Evolutionary conservation across 2,888 invertebrate genomes (phyloP), one percentile per base, ranked within the genome.

Genomic region (Ischnus inquisitorius): DNA sequence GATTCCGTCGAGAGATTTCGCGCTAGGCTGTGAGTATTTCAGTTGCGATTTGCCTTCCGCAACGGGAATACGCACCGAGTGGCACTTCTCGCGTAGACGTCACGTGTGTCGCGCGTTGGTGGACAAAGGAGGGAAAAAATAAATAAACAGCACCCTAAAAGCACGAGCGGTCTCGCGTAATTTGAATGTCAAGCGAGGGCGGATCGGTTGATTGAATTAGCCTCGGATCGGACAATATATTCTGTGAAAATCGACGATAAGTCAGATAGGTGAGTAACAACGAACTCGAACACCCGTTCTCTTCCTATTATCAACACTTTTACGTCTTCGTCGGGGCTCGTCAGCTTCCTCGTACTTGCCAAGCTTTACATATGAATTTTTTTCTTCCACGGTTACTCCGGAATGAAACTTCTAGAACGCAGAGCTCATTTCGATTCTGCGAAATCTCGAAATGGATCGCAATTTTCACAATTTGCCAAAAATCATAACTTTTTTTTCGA

Each of bases 281-380:
- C 34, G 48, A 19, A 12, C 12, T 19, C 19, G 19, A 51, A 22
- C 48, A 14, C 39, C 65, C 75, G 76, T 65, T 19, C 39, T 54
- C 19, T 16, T 3, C 51, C 19, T 25, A 82, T 83, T 83, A 86
- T 84, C 75, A 83, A 68, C 87, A 86, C 82, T 88, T 88, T 71
- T 87, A 85, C 67, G 87, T 84, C 87, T 87, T 88, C 88, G 48
- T 71, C 34, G 19, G 51, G 62, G 76, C 79, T 34, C 78, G 71
- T 82, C 67, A 62, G 67, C 39, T 43, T 68, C 64, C 16, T 22
- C 16, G 14, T 46, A 48, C 34, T 16, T 16, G 68, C 25, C 12
- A 34, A 51, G 28, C 60, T 25, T 25, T 62, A 51, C 25, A 28
- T 34, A 34, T 34, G 16, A 28, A 62, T 62, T 6, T 6, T 6